These are phyloP conservation scores for Brachyhypopomus occidentalis DNA, from an alignment of 2,113 vertebrate species.

Conservation along the genomic window DNA sequence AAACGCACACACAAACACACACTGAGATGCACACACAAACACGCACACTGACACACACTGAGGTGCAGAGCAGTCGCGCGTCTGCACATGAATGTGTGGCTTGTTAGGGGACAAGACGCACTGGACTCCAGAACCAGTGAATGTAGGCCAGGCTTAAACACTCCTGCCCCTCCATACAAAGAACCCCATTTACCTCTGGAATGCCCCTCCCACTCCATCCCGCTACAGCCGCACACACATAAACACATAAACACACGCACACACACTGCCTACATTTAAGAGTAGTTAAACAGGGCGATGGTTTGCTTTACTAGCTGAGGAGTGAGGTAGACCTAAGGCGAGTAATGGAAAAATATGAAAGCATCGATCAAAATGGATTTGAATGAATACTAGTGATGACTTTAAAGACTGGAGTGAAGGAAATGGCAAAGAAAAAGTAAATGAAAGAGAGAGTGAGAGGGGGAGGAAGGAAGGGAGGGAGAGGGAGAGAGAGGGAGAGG, in stretches of 20 bases:
- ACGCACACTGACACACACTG: not conserved
- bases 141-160: constrained; percentile 45
- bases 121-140: constrained; percentile 41
- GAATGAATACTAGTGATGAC: not conserved
- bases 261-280: not conserved
- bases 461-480: not conserved
- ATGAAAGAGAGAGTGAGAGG: not conserved
- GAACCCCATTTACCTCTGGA: constrained; percentile 49
- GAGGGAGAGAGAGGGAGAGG: not conserved
- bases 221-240: not conserved
- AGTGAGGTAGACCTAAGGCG: no score
- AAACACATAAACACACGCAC: not conserved
- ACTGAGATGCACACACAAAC: no score
- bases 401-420: not conserved
- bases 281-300: not conserved
- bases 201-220: not conserved
- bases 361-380: not conserved
- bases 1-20: no score
- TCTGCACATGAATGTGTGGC: constrained; percentile 44
- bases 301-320: not conserved
- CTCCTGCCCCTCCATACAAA: constrained; percentile 34
- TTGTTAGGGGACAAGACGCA: constrained; percentile 45
- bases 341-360: not conserved
- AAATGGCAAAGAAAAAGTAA: not conserved
- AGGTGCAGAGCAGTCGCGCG: constrained; percentile 21